These are phyloP conservation scores for Corynorhinus townsendii DNA, from an alignment of 2,113 vertebrate genomes.

Conservation along the genomic window DNA sequence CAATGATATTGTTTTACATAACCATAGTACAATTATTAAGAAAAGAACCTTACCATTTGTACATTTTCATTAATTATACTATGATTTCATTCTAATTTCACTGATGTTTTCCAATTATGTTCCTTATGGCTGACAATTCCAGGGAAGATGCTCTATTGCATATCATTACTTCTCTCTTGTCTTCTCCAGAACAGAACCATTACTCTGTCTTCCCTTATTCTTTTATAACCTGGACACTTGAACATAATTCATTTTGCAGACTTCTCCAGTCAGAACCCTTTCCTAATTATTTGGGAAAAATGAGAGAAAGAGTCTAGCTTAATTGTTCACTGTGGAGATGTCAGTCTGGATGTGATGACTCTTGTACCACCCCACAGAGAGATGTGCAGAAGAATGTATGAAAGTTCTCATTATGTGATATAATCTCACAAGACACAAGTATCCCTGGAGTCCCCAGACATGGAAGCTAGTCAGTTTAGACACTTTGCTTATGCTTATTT, in stretches of 20 bases:
- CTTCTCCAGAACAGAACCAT: background rate
- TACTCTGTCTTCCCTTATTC: background rate
- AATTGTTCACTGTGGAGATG: background rate
- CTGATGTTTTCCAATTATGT: background rate
- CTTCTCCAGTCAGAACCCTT: background rate
- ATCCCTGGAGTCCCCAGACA: background rate
- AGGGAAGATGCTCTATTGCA: background rate
- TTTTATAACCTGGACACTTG: background rate
- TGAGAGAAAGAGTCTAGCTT: background rate
- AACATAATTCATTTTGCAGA: background rate
- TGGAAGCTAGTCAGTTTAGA: background rate
- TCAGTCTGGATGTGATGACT: background rate
- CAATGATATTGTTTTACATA: background rate
- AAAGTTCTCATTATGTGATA: background rate
- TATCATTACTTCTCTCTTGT: too few species aligned
- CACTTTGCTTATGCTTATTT: background rate
- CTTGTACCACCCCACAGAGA: background rate
- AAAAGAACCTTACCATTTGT: background rate
- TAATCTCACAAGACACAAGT: background rate
- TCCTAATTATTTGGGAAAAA: background rate
- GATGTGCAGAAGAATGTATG: too few species aligned
- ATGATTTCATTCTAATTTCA: background rate
- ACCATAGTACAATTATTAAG: background rate
- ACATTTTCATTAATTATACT: background rate
- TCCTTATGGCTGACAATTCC: background rate